These are phyloP conservation scores for Microtus pennsylvanicus DNA, from an alignment of 2,113 vertebrate species.

Conservation along the genomic window DNA sequence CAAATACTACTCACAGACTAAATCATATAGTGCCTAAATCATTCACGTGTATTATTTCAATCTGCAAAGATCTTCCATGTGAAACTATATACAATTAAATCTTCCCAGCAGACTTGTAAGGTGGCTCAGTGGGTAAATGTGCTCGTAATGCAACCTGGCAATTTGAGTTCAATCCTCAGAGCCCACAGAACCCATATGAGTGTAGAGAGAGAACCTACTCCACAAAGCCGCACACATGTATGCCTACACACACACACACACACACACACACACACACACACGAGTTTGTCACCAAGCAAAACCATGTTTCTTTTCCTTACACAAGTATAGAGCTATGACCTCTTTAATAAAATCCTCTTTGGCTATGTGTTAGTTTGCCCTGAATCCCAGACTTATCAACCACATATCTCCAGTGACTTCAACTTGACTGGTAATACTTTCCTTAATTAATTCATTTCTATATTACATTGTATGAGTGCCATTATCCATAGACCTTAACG, in stretches of 20 bases:
- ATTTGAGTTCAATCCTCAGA: neutral
- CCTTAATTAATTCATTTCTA: slow-evolving; percentile 7
- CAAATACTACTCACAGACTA: neutral
- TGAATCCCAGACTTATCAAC: neutral
- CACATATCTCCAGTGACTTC: neutral
- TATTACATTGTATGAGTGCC: slow-evolving; percentile 1
- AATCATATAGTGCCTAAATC: neutral
- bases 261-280: neutral
- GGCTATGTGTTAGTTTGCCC: neutral
- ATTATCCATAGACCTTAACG: slow-evolving; percentile 2
- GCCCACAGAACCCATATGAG: neutral
- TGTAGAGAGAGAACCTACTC: neutral
- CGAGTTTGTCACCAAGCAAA: neutral
- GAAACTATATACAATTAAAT: slow-evolving; percentile 3
- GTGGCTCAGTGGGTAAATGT: neutral
- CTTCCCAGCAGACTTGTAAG: neutral
- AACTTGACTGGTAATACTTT: neutral
- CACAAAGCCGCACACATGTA: neutral
- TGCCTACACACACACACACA: neutral
- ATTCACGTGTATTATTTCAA: neutral
- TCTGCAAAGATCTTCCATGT: neutral
- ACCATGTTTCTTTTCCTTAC: neutral
- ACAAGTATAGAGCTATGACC: neutral
- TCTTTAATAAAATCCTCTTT: slow-evolving; percentile 37
- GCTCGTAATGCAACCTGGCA: neutral